Evolutionary conservation across 2,113 vertebrate genomes (phyloP).

Genomic region (Coptodon bakossiorum): DNA sequence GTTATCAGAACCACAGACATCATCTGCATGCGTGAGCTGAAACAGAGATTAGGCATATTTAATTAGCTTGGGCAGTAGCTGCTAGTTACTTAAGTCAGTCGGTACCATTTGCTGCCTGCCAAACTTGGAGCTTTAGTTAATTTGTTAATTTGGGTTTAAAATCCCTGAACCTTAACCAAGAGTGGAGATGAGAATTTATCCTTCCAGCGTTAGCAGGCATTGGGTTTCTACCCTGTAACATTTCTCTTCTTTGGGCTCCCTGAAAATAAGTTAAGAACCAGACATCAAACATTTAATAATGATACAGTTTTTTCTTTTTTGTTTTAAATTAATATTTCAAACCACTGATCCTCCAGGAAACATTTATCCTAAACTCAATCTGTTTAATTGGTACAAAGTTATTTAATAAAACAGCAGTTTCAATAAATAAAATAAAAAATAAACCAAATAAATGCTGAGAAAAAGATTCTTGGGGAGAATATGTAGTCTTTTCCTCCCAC

Average conservation of each 20-base stretch:
- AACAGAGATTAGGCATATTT: neutral
- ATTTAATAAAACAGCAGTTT: neutral
- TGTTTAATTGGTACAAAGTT: neutral
- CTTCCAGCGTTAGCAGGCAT: neutral
- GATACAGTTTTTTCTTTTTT: neutral
- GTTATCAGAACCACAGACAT: neutral
- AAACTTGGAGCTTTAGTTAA: neutral
- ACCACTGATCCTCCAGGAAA: neutral
- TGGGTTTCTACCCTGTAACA: neutral
- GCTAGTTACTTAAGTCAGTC: neutral
- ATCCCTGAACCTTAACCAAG: neutral
- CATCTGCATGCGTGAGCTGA: neutral
- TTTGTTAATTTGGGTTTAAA: neutral
- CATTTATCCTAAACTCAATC: neutral
- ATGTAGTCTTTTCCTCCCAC: neutral
- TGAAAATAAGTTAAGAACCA: neutral
- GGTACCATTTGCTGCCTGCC: neutral
- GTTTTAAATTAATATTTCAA: neutral
- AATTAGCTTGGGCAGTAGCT: neutral
- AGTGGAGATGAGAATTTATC: neutral
- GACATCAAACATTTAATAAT: neutral
- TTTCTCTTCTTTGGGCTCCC: neutral
- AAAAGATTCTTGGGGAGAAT: neutral
- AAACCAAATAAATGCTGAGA: neutral
- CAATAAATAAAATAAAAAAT: neutral